Conservation (phyloP, 2,797 vertebrate species). For the Helarctos malayanus region DNA sequence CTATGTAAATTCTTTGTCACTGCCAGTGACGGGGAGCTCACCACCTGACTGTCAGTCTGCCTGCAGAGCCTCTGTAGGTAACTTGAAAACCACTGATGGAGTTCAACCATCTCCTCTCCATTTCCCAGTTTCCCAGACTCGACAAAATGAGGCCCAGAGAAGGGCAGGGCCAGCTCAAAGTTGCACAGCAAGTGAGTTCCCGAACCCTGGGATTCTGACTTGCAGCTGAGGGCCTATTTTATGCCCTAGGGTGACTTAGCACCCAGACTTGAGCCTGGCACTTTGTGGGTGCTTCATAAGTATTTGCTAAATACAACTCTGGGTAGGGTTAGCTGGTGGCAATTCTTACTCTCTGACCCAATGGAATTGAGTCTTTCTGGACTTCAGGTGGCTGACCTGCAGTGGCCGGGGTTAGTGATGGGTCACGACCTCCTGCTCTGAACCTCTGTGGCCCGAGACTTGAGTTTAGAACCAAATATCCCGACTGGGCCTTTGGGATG, state of each 20-base stretch:
- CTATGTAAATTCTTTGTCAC: neutral
- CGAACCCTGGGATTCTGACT: neutral
- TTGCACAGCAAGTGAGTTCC: neutral
- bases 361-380: neutral
- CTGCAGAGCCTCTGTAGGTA: neutral
- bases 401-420: neutral
- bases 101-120: neutral
- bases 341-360: neutral
- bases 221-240: neutral
- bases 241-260: neutral
- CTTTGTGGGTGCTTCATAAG: neutral
- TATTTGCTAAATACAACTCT: neutral
- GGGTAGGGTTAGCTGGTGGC: neutral
- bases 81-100: neutral
- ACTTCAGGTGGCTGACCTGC: neutral
- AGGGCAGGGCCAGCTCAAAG: neutral
- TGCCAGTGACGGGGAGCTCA: neutral
- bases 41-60: neutral
- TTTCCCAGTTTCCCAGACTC: neutral
- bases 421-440: neutral
- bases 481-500: neutral
- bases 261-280: neutral
- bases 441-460: neutral
- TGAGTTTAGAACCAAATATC: constrained; percentile 17
- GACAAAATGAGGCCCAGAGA: neutral